phyloP scores from a whole-genome alignment of 2,113 vertebrate genomes.

The Felis chaus region DNA sequence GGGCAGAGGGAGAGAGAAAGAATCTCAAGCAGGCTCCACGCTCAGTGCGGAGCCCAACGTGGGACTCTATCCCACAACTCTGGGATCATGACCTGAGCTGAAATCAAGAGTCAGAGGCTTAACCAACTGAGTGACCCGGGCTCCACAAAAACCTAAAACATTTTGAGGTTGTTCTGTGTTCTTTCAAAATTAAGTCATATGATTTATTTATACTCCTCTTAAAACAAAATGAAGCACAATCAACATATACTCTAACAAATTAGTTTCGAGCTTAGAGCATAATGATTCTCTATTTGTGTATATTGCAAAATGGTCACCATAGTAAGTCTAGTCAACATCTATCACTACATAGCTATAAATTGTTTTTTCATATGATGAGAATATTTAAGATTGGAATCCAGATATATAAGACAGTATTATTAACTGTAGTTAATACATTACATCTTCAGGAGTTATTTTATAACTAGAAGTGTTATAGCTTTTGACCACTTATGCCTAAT shows the following conservation, averaged over 20 bases:
- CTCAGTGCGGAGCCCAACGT: fast-evolving
- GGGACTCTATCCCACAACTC: no score
- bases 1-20: no score
- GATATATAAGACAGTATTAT: not conserved
- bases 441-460: not conserved
- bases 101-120: no score
- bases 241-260: not conserved
- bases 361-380: not conserved
- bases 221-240: not conserved
- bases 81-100: no score
- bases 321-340: not conserved
- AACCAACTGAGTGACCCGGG: no score
- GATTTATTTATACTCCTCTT: not conserved
- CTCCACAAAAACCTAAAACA: not conserved
- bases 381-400: not conserved
- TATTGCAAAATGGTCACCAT: not conserved
- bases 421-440: not conserved
- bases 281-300: not conserved
- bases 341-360: not conserved
- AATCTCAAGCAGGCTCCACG: no score
- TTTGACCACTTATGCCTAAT: not conserved
- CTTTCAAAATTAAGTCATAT: not conserved
- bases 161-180: not conserved
- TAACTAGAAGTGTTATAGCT: not conserved
- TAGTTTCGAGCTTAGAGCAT: not conserved